Conservation (phyloP, 2,888 invertebrate genomes). For the Tigriopus californicus region DNA sequence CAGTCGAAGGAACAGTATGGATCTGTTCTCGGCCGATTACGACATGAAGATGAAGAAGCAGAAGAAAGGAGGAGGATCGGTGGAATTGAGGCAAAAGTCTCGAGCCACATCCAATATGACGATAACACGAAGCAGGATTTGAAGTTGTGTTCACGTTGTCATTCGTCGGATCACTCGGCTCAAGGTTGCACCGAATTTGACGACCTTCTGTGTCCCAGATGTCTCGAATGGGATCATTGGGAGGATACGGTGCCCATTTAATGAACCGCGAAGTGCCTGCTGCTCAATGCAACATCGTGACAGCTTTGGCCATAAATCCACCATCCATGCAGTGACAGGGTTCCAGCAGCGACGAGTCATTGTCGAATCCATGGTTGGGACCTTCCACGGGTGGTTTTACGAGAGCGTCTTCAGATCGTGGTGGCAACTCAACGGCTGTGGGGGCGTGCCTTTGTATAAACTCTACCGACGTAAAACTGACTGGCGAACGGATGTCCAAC, state of each 20-base stretch:
- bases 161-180: not conserved
- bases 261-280: not conserved
- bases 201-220: conserved; percentile 11
- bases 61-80: not conserved
- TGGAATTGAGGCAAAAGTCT: conserved; percentile 8
- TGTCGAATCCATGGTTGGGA: conserved; percentile 12
- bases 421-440: conserved; percentile 15
- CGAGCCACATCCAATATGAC: conserved; percentile 7
- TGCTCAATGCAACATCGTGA: not conserved
- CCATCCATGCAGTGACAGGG: not conserved
- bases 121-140: conserved; percentile 2
- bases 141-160: conserved; percentile 13
- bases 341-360: conserved; percentile 7
- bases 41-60: conserved; percentile 7
- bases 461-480: conserved; percentile 6
- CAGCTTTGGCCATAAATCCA: not conserved
- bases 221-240: conserved; percentile 15
- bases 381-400: conserved; percentile 13
- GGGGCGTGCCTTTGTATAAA: conserved; percentile 14
- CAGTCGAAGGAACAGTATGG: conserved; percentile 13
- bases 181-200: conserved; percentile 3
- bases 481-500: not conserved
- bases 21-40: conserved; percentile 13
- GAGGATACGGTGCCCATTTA: conserved; percentile 9
- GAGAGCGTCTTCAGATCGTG: conserved; percentile 8